Conservation (phyloP, 2,113 vertebrate species). For the Anolis carolinensis region DNA sequence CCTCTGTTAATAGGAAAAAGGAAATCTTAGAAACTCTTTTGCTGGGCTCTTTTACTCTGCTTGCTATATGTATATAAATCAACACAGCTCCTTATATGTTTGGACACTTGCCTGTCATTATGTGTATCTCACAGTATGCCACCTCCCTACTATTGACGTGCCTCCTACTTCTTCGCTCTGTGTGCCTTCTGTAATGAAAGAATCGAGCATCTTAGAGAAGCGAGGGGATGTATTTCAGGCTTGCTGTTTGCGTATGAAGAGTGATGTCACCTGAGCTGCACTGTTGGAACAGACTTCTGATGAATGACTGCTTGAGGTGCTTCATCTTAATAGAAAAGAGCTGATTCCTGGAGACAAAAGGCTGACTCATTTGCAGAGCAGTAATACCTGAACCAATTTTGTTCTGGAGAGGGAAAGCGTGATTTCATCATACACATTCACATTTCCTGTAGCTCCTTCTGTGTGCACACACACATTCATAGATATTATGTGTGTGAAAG, state of each 20-base stretch:
- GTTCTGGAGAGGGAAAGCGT: not conserved
- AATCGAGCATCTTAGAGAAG: not conserved
- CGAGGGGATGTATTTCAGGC: not conserved
- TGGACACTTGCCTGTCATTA: too few species aligned
- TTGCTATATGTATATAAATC: too few species aligned
- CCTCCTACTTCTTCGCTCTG: fast-evolving
- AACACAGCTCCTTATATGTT: too few species aligned
- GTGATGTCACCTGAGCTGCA: not conserved
- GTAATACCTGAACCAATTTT: not conserved
- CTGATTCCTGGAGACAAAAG: not conserved
- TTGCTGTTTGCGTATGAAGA: not conserved
- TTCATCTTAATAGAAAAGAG: fast-evolving
- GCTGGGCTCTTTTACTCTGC: too few species aligned
- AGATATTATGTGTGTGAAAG: not conserved
- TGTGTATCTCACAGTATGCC: too few species aligned
- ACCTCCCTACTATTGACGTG: not conserved
- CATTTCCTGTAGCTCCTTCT: not conserved
- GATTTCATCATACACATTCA: not conserved
- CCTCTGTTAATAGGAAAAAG: too few species aligned
- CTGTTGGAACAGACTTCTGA: not conserved
- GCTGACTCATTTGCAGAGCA: not conserved
- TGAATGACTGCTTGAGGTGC: fast-evolving
- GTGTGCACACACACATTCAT: too few species aligned
- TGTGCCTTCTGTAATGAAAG: not conserved
- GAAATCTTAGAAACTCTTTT: too few species aligned